Percentiles rank a stretch among this genome's conserved stretches.
Conservation (phyloP, 2,888 invertebrate genomes). For the Drosophila atroscutellata region DNA sequence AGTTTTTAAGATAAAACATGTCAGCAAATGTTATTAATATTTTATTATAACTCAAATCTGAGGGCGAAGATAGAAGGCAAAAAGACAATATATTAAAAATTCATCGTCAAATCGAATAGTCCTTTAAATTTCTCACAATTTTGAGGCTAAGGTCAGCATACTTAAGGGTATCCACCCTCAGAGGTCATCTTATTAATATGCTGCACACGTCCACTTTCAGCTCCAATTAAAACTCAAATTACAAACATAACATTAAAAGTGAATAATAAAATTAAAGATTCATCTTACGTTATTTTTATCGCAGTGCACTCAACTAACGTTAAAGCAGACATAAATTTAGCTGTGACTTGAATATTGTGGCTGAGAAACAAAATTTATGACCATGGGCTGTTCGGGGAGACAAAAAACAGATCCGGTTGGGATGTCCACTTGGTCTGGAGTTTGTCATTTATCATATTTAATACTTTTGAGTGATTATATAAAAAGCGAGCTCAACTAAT, state of each 20-base stretch:
- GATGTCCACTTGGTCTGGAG: slow-evolving; percentile 18
- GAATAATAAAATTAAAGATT: background rate
- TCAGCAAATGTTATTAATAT: slow-evolving; percentile 12
- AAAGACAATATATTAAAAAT: background rate
- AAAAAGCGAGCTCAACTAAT: slow-evolving; percentile 60
- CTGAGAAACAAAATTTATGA: slow-evolving; percentile 32
- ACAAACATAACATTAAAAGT: background rate
- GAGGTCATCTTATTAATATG: background rate
- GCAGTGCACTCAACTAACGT: slow-evolving; percentile 8
- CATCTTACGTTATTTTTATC: background rate
- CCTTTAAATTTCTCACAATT: background rate
- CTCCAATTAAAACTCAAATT: background rate
- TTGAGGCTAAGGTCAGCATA: background rate
- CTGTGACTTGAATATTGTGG: slow-evolving; percentile 3
- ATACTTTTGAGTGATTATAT: slow-evolving; percentile 73
- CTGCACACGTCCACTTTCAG: background rate
- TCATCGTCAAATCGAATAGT: background rate
- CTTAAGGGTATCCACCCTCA: background rate
- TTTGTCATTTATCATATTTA: slow-evolving; percentile 71
- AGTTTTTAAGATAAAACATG: slow-evolving; percentile 3
- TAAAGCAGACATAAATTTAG: slow-evolving; percentile 8
- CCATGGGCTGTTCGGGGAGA: slow-evolving; percentile 6
- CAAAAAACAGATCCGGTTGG: slow-evolving; percentile 11
- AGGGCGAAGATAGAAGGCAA: background rate
- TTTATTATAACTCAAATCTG: background rate